phyloP scores from a whole-genome alignment of 2,113 vertebrate species.

The Callopanchax toddi region DNA sequence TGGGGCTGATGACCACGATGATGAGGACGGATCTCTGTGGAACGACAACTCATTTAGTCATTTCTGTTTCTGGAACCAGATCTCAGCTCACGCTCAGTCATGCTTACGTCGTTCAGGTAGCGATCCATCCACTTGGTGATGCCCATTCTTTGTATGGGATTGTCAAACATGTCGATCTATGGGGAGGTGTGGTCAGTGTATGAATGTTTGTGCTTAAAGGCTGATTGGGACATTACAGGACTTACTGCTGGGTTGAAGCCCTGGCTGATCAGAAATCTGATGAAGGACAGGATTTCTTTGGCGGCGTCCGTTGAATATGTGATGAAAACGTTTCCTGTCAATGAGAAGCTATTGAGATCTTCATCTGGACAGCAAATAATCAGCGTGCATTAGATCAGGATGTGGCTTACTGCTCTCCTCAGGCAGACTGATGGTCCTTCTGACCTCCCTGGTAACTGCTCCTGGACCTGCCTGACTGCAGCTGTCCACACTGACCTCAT shows the following conservation, averaged over 20 bases:
- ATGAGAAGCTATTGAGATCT: not conserved
- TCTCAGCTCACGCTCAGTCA: not conserved
- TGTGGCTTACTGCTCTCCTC: slow-evolving; percentile 64
- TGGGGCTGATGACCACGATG: slow-evolving; percentile 96
- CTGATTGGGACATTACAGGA: not conserved
- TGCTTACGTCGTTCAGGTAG: slow-evolving; percentile 90
- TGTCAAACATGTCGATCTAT: slow-evolving; percentile 96
- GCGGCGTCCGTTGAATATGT: slow-evolving; percentile 72
- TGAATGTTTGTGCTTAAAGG: not conserved
- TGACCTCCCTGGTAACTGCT: slow-evolving; percentile 38
- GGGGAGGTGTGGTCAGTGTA: slow-evolving; percentile 10
- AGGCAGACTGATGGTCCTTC: slow-evolving; percentile 62
- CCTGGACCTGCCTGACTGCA: slow-evolving; percentile 5
- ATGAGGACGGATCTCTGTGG: slow-evolving; percentile 94
- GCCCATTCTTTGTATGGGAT: slow-evolving; percentile 86
- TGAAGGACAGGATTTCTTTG: slow-evolving; percentile 53
- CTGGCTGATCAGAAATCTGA: slow-evolving; percentile 60
- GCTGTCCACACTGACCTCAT: slow-evolving; percentile 37
- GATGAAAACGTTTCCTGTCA: slow-evolving; percentile 70
- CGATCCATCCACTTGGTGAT: slow-evolving; percentile 96
- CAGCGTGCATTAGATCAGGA: not conserved
- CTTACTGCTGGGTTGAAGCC: slow-evolving; percentile 71
- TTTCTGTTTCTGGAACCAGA: not conserved
- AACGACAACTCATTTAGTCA: not conserved
- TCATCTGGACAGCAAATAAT: not conserved